These are phyloP conservation scores for Cephus sareptanus DNA, from an alignment of 2,888 invertebrate genomes.

Conservation along the genomic window DNA sequence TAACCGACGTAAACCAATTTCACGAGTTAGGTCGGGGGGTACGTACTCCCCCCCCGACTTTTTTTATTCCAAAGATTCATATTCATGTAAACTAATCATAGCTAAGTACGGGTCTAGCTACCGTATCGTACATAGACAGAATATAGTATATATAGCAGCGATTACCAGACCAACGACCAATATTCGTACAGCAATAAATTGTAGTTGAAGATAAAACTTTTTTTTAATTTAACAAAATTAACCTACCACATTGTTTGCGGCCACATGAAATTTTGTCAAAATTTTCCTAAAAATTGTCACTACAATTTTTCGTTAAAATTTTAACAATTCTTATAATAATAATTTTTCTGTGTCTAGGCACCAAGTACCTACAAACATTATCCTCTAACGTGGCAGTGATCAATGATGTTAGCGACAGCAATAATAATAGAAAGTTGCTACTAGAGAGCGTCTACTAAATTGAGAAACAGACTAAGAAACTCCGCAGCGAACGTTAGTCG, in stretches of 20 bases:
- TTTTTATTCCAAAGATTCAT: background rate
- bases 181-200: background rate
- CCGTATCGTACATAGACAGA: no score
- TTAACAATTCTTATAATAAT: background rate
- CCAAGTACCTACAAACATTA: no score
- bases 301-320: background rate
- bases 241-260: background rate
- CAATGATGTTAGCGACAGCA: background rate
- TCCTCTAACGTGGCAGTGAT: background rate
- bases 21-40: background rate
- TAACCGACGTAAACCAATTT: conserved; percentile 17
- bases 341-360: background rate
- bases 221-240: background rate
- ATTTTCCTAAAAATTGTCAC: background rate
- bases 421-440: background rate
- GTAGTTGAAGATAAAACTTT: background rate
- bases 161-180: no score
- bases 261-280: background rate
- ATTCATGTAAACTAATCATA: background rate
- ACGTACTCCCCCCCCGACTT: background rate
- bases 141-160: no score
- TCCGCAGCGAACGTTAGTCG: conserved; percentile 14
- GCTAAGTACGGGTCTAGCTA: background rate
- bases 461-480: background rate
- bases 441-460: background rate